These are phyloP conservation scores for Tetramorium simillimum DNA, from an alignment of 1,140 invertebrate genomes.

Conservation along the genomic window DNA sequence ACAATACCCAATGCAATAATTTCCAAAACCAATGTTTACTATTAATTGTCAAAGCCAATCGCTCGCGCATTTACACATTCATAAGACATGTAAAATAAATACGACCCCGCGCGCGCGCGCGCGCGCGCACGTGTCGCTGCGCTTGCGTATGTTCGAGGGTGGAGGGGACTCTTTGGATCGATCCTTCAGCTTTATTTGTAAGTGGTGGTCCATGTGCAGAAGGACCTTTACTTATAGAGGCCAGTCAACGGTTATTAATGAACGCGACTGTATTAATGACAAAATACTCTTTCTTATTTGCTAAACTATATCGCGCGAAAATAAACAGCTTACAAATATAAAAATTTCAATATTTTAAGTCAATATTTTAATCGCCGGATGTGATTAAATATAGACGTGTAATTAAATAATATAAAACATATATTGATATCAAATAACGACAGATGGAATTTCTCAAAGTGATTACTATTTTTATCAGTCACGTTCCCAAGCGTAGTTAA, in stretches of 20 bases:
- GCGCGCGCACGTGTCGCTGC: slow-evolving; percentile 38
- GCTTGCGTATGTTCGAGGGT: slow-evolving; percentile 69
- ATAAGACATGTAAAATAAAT: slow-evolving; percentile 81
- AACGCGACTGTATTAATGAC: slow-evolving; percentile 30
- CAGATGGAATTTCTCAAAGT: slow-evolving; percentile 12
- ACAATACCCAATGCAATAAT: background rate
- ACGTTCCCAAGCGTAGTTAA: slow-evolving; percentile 53
- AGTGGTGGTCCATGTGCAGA: slow-evolving; percentile 51
- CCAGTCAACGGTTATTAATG: slow-evolving; percentile 57
- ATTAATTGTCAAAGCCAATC: slow-evolving; percentile 53
- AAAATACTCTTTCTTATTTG: slow-evolving; percentile 45
- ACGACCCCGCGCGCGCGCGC: slow-evolving; percentile 36
- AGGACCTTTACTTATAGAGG: slow-evolving; percentile 60
- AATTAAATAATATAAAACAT: slow-evolving; percentile 25
- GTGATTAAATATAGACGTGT: background rate
- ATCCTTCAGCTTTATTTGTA: slow-evolving; percentile 78
- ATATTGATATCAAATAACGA: background rate
- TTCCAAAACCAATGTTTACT: slow-evolving; percentile 3
- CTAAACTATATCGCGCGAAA: background rate
- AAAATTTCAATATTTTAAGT: background rate
- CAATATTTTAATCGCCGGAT: background rate
- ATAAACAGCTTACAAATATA: background rate
- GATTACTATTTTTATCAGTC: slow-evolving; percentile 67
- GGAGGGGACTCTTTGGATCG: slow-evolving; percentile 76
- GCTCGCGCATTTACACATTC: slow-evolving; percentile 65